Base-by-base conservation (phyloP, 2,797 vertebrate genomes). In the Gadopsis bispinosus region DNA sequence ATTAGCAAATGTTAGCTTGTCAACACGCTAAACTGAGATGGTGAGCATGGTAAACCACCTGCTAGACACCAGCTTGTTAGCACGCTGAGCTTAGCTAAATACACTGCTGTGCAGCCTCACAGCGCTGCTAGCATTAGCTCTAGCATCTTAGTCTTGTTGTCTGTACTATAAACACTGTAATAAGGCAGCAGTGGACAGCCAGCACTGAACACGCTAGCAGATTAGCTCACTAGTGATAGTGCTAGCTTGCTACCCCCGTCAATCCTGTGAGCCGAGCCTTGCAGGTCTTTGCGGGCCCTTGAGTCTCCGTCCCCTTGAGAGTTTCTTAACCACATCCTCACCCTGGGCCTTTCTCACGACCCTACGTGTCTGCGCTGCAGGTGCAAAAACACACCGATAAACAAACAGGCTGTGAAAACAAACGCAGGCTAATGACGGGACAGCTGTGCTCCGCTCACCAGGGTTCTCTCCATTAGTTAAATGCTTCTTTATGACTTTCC, bases 341-440 rank as follows among this genome's bases (percentile, higher is more conserved):
- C 66, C 47, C 41, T 0, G 62, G 69, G 71, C 77, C 58, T 84
- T 92, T 93, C 92, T 88, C 90, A 91, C 68, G 84, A 88, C 88
- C 89, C 78, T 51, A 0, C 54, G 4, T 33, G 82, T 87, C 89
- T 61, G 66, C 45, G 16, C 80, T 48, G 82, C 90, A 92, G 91
- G 91, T 93, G 92, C 87, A 87, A 93, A 89, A 92, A 92, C 86
- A 91, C 74, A 7, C 64, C 43, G 45, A 80, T 76, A 87, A 90
- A 92, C 92, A 91, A 91, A 89, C 88, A 89, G 83, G 70, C 66
- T 90, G 90, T 89, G 86, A 89, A 89, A 93, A 87, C 89, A 92
- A 92, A 89, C 80, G 51, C 54, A 0, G 72, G 72, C 86, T 89
- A 89, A 90, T 90, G 88, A 89, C 50, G 14, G 87, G 86, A 89